A percentile compares a stretch with the other conserved stretches of the same genome.
Conservation (phyloP, 2,797 vertebrate species). For the Loriculus beryllinus region DNA sequence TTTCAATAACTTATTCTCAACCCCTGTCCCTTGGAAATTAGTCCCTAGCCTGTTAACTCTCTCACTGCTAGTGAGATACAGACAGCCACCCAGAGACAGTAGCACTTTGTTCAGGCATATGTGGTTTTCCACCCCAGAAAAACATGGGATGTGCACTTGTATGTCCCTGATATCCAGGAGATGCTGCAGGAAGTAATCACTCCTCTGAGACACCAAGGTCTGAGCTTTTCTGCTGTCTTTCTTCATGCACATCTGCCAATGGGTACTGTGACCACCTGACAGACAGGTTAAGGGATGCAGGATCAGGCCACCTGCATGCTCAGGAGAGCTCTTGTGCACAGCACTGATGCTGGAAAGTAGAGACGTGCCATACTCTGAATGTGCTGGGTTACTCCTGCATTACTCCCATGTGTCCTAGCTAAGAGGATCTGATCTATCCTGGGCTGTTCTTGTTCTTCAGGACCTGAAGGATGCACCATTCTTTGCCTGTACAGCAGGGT, state of each 20-base stretch:
- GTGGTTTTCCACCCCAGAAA: not conserved
- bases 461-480: not conserved
- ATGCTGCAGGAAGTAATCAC: not conserved
- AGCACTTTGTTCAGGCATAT: not conserved
- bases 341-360: not conserved
- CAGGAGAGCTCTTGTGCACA: not conserved
- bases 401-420: not conserved
- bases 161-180: not conserved
- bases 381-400: not conserved
- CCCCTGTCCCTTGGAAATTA: not conserved
- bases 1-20: not conserved
- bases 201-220: not conserved
- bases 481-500: not conserved
- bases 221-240: not conserved
- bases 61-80: not conserved
- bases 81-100: not conserved
- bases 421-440: not conserved
- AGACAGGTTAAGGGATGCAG: not conserved
- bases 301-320: not conserved
- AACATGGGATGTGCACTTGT: not conserved
- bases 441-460: not conserved
- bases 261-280: not conserved
- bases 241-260: fast-evolving
- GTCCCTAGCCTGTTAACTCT: not conserved
- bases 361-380: not conserved